phyloP scores from a whole-genome alignment of 1,140 invertebrate species.

The Microvelia longipes region DNA sequence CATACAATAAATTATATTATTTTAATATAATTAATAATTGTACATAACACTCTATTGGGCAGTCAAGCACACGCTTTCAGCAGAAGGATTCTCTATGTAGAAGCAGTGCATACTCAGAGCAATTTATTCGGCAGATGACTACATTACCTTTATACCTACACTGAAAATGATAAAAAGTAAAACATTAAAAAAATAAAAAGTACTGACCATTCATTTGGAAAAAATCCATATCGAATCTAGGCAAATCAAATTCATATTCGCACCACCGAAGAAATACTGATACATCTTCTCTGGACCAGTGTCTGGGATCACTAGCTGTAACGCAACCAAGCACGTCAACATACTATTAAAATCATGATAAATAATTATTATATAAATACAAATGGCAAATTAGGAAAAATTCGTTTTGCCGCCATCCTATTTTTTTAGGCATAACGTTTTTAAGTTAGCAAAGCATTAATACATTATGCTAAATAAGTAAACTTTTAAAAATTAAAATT shows the following conservation, averaged over 20 bases:
- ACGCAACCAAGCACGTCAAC: constrained; percentile 17
- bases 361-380: neutral
- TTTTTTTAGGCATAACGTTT: neutral
- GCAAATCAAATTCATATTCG: constrained; percentile 80
- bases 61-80: no score
- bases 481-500: neutral
- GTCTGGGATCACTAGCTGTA: constrained; percentile 66
- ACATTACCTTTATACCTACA: no score
- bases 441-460: neutral
- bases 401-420: neutral
- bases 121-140: no score
- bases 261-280: constrained; percentile 77
- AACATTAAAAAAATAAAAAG: no score
- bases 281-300: constrained; percentile 84
- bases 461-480: neutral
- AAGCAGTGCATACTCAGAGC: no score
- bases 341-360: neutral
- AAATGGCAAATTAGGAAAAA: neutral
- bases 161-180: no score
- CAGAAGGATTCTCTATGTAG: no score
- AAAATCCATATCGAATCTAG: constrained; percentile 78
- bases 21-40: no score
- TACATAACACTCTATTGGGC: no score
- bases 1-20: no score
- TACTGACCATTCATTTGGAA: constrained; percentile 95